phyloP scores from a whole-genome alignment of 1,140 invertebrate genomes.

The Antheraea pernyi region DNA sequence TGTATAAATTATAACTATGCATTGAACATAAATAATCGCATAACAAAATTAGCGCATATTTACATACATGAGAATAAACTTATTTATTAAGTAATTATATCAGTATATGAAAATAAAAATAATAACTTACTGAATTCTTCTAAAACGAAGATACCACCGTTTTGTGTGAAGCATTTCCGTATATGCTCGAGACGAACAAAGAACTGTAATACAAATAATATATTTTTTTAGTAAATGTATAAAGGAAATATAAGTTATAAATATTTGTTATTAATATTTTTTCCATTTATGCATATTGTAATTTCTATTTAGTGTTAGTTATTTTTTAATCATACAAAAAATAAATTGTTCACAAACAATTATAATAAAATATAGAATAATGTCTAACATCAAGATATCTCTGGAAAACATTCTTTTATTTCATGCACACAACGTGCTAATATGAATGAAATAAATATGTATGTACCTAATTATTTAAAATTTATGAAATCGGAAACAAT shows the following conservation, averaged over 20 bases:
- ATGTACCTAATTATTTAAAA: too few relatives aligned
- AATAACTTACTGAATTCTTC: conserved; percentile 97
- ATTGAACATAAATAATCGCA: too few relatives aligned
- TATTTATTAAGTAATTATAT: too few relatives aligned
- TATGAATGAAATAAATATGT: neutral
- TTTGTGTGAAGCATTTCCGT: conserved; percentile 99
- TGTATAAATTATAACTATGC: too few relatives aligned
- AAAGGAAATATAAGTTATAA: neutral
- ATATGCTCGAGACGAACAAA: conserved; percentile 99
- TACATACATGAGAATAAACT: too few relatives aligned
- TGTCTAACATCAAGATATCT: neutral
- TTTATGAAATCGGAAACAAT: neutral
- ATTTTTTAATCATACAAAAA: too few relatives aligned
- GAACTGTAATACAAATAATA: conserved; percentile 90
- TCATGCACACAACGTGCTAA: neutral
- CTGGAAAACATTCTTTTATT: neutral
- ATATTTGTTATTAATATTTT: neutral
- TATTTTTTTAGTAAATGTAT: neutral
- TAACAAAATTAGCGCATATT: too few relatives aligned
- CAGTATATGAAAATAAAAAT: neutral
- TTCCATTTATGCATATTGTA: neutral
- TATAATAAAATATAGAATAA: neutral
- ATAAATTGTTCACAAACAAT: neutral
- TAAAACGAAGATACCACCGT: conserved; percentile 98
- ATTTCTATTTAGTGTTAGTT: too few relatives aligned